Evolutionary conservation across 2,113 vertebrate genomes (phyloP).

Genomic region (Coptodon rendalli): DNA sequence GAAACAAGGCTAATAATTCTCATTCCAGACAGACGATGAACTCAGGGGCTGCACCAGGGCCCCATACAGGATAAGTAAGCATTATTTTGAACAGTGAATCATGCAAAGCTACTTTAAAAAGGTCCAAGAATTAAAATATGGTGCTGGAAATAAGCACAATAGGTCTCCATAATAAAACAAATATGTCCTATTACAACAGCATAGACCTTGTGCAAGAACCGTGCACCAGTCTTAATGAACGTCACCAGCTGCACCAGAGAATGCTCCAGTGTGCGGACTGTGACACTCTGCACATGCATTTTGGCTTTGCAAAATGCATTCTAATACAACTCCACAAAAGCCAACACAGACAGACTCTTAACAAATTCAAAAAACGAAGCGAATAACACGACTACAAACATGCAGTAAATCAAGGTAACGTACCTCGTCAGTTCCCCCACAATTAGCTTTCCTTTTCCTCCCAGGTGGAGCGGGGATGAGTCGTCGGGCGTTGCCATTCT

Average conservation of each 20-base stretch:
- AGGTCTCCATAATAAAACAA: not conserved
- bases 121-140: not conserved
- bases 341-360: not conserved
- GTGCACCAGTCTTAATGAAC: not conserved
- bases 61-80: not conserved
- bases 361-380: not conserved
- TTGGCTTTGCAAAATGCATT: not conserved
- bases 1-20: not conserved
- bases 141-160: not conserved
- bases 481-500: slow-evolving; percentile 84
- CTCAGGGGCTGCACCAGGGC: not conserved
- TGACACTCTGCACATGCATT: not conserved
- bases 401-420: not conserved
- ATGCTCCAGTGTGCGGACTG: not conserved
- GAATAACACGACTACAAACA: not conserved
- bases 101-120: not conserved
- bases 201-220: not conserved
- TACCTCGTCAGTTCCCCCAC: slow-evolving; percentile 84
- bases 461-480: slow-evolving; percentile 78
- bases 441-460: slow-evolving; percentile 86
- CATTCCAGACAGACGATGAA: not conserved
- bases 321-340: not conserved
- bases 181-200: not conserved
- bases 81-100: not conserved
- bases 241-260: not conserved